phyloP scores from a whole-genome alignment of 2,888 invertebrate species.

The Antitype chi region DNA sequence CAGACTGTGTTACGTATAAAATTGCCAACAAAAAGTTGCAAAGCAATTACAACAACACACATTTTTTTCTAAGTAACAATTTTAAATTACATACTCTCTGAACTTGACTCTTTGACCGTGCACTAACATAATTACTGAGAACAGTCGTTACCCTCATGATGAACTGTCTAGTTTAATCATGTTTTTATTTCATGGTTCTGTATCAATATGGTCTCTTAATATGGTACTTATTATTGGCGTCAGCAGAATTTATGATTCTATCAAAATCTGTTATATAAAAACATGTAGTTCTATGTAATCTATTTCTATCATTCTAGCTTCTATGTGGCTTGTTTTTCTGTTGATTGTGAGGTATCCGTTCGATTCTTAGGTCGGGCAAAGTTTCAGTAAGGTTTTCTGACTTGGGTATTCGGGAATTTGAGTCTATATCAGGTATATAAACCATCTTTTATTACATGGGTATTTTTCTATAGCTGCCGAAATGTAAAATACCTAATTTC shows the following conservation, averaged over 20 bases:
- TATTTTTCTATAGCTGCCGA: background rate
- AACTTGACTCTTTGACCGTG: slow-evolving; percentile 37
- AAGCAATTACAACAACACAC: slow-evolving; percentile 4
- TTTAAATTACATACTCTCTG: background rate
- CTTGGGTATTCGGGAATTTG: background rate
- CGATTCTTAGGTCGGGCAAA: too few species aligned
- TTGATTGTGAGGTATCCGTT: background rate
- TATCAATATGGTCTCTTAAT: slow-evolving; percentile 13
- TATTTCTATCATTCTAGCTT: background rate
- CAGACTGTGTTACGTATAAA: background rate
- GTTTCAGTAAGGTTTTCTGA: background rate
- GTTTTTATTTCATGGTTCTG: slow-evolving; percentile 35
- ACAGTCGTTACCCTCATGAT: slow-evolving; percentile 67
- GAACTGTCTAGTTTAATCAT: slow-evolving; percentile 31
- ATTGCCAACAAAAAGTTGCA: background rate
- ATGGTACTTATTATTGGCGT: background rate
- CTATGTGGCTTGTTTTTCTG: background rate
- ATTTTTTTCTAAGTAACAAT: background rate
- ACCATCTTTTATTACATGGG: background rate
- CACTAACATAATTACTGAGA: slow-evolving; percentile 31
- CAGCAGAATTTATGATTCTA: background rate
- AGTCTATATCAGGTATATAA: background rate
- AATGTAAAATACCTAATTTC: background rate
- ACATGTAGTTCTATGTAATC: background rate
- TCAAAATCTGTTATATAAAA: background rate